Percentiles rank a stretch among this genome's conserved stretches.
Evolutionary conservation across 2,797 vertebrate genomes (phyloP).

Genomic region (Clarias pachynema): DNA sequence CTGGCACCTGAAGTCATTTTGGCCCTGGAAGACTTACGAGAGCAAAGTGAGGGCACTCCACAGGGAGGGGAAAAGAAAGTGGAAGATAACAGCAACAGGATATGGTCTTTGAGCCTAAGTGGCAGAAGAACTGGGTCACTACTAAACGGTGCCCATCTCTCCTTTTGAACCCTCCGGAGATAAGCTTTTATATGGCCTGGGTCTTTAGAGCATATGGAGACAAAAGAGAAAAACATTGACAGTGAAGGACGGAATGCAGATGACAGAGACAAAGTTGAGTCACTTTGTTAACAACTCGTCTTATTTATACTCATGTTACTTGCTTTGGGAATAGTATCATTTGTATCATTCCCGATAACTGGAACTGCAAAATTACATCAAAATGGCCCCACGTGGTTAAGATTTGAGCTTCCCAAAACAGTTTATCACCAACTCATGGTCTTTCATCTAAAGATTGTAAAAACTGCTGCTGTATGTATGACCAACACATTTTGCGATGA

Average conservation of each 20-base stretch:
- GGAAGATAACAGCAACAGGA: slow-evolving; percentile 39
- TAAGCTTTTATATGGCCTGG: slow-evolving; percentile 41
- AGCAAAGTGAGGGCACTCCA: slow-evolving; percentile 29
- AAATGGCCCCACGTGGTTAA: neutral
- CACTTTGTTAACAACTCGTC: slow-evolving; percentile 1
- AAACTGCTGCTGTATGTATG: neutral
- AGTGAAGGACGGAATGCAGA: slow-evolving; percentile 14
- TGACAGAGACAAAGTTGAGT: neutral
- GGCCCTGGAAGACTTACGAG: slow-evolving; percentile 34
- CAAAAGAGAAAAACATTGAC: slow-evolving; percentile 35
- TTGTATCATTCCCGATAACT: slow-evolving; percentile 16
- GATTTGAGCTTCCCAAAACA: neutral
- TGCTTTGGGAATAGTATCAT: slow-evolving; percentile 24
- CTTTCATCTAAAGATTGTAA: neutral
- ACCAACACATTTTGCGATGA: neutral
- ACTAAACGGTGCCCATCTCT: slow-evolving; percentile 39
- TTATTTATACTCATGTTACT: slow-evolving; percentile 13
- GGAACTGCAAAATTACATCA: neutral
- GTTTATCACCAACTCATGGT: neutral
- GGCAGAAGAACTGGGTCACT: slow-evolving; percentile 54
- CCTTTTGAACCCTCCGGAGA: slow-evolving; percentile 42
- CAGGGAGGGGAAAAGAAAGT: slow-evolving; percentile 14
- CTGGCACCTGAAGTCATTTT: slow-evolving; percentile 44
- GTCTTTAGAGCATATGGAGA: slow-evolving; percentile 14
- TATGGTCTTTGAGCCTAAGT: slow-evolving; percentile 34